Evolutionary conservation across 2,888 invertebrate species (phyloP).

Genomic region (Harpalus rubripes): DNA sequence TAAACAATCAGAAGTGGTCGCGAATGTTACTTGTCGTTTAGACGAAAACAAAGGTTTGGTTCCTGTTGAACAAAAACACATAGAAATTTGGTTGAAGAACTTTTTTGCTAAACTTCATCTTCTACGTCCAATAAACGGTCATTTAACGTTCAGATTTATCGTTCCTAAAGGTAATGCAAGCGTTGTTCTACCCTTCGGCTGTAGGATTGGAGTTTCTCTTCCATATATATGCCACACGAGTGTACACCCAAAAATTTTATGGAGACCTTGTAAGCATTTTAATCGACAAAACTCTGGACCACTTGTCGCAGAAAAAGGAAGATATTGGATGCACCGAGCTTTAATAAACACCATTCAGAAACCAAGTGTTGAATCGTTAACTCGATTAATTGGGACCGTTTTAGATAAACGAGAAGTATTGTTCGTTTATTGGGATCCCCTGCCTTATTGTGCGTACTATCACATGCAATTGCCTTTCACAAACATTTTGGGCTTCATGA

Average conservation of each 20-base stretch:
- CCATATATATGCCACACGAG: slow-evolving; percentile 90
- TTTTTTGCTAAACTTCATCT: slow-evolving; percentile 85
- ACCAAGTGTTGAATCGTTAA: slow-evolving; percentile 79
- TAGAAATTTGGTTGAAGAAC: slow-evolving; percentile 85
- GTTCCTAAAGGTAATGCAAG: slow-evolving; percentile 80
- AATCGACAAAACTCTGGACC: slow-evolving; percentile 80
- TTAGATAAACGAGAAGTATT: slow-evolving; percentile 89
- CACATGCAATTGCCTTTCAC: slow-evolving; percentile 87
- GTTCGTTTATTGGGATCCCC: slow-evolving; percentile 91
- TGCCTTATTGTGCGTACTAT: slow-evolving; percentile 92
- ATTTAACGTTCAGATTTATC: slow-evolving; percentile 88
- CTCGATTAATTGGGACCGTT: slow-evolving; percentile 83
- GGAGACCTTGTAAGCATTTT: slow-evolving; percentile 83
- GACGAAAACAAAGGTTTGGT: slow-evolving; percentile 85
- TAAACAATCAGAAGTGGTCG: slow-evolving; percentile 87
- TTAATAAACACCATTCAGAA: slow-evolving; percentile 78
- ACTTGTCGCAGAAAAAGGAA: slow-evolving; percentile 77
- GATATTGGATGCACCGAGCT: slow-evolving; percentile 82
- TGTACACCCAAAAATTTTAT: slow-evolving; percentile 83
- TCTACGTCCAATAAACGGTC: slow-evolving; percentile 86
- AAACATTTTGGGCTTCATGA: slow-evolving; percentile 80
- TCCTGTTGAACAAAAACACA: slow-evolving; percentile 84
- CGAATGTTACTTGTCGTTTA: slow-evolving; percentile 89
- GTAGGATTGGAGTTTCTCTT: slow-evolving; percentile 88
- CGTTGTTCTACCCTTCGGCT: slow-evolving; percentile 83